Evolutionary conservation across 2,113 vertebrate genomes (phyloP).

Genomic region (Mungos mungo): DNA sequence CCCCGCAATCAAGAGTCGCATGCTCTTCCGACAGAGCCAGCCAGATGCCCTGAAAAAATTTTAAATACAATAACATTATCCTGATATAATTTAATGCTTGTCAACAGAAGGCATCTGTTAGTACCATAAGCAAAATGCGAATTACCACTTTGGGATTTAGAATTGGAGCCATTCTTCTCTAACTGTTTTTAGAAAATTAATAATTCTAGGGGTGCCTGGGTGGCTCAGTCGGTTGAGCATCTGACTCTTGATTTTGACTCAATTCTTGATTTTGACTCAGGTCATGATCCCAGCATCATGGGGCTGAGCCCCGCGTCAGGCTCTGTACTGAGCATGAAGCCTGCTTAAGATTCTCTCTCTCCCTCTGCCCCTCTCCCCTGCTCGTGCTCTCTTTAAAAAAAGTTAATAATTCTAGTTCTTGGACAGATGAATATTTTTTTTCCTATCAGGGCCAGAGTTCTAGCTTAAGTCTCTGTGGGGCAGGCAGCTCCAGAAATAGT

Average conservation of each 20-base stretch:
- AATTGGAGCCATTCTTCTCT: background rate
- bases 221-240: too few species aligned
- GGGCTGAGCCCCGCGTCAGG: too few species aligned
- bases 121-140: background rate
- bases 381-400: too few species aligned
- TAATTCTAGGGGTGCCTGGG: background rate
- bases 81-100: background rate
- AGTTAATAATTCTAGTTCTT: background rate
- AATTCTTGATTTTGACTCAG: too few species aligned
- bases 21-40: background rate
- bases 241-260: too few species aligned
- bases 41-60: background rate
- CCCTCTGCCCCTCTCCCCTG: too few species aligned
- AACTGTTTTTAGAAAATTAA: slow-evolving; percentile 33
- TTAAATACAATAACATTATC: background rate
- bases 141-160: background rate
- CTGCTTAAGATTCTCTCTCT: too few species aligned
- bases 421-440: background rate
- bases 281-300: too few species aligned
- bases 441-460: background rate
- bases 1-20: background rate
- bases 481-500: slow-evolving; percentile 32
- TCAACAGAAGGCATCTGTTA: background rate
- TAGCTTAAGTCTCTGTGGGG: background rate
- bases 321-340: too few species aligned